Evolutionary conservation across 2,797 vertebrate genomes (phyloP), one percentile per base, ranked within the genome.

Genomic region (Brachyrhaphis roseni): DNA sequence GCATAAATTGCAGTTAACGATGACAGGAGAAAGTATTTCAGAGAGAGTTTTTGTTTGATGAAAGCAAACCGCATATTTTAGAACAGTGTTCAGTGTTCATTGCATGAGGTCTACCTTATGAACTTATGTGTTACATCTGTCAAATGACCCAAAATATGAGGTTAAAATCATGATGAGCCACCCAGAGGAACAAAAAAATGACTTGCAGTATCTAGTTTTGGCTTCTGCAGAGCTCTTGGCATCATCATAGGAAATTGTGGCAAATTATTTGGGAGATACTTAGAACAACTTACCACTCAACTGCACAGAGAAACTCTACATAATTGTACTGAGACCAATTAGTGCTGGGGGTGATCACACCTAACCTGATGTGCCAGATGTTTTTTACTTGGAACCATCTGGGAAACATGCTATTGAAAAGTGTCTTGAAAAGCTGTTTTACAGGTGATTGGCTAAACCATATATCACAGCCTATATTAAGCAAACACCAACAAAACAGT

Each of bases 1-100:
- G 84, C 84, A 79, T 36, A 74, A 84, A 82, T 84, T 74, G 77
- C 74, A 55, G 76, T 82, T 74, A 84, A 85, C 36, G 80, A 81
- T 85, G 76, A 87, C 76, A 77, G 53, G 15, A 51, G 71, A 83
- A 36, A 43, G n/a, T 49, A 76, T 81, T 45, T 59, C 34, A 75
- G 77, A 77, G 68, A 45, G 41, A 53, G 55, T 76, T 75, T 26
- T 78, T 78, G 18, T 84, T 73, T 80, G 2, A 12, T 10, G 41
- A 26, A 3, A 62, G 78, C 26, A 13, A 51, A 46, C 53, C 46
- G 28, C 16, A 55, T 31, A 62, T 66, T 59, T 77, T 11, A 47
- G 20, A 15, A 28, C 26, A 43, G 43, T 41, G 41, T 34, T 71
- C 4, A 23, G 23, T 71, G 53, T 46, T 31, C 26, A 4, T 71